Conservation (phyloP, 2,888 invertebrate species). For the Stenurella melanura region DNA sequence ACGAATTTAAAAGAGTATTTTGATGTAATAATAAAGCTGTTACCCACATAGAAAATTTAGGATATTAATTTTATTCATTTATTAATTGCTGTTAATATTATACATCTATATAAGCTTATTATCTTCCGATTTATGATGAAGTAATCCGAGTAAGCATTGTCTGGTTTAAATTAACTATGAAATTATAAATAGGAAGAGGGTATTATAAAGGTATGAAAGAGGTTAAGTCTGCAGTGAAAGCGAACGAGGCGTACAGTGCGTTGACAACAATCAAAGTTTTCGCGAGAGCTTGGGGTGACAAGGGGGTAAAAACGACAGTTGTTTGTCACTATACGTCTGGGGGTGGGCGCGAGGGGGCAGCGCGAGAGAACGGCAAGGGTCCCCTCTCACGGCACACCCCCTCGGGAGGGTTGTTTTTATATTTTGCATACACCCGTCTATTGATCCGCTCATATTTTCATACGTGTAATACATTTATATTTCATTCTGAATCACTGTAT, state of each 20-base stretch:
- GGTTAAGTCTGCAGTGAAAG: conserved; percentile 41
- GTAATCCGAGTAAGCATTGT: conserved; percentile 28
- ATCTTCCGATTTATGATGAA: conserved; percentile 27
- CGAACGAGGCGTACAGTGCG: conserved; percentile 49
- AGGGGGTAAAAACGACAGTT: conserved; percentile 68
- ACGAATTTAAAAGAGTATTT: no score
- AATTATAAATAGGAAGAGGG: conserved; percentile 42
- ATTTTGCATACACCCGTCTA: conserved; percentile 68
- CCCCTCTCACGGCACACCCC: conserved; percentile 52
- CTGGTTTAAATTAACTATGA: conserved; percentile 41
- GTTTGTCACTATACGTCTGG: conserved; percentile 66
- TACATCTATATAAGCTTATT: conserved; percentile 26
- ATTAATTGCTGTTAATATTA: conserved; percentile 28
- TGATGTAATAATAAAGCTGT: no score
- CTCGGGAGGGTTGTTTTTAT: conserved; percentile 68
- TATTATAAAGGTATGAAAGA: conserved; percentile 39
- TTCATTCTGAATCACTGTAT: conserved; percentile 64
- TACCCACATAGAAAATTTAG: no score
- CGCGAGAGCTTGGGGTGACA: conserved; percentile 59
- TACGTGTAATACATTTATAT: conserved; percentile 68
- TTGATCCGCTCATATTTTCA: conserved; percentile 70
- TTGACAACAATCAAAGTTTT: conserved; percentile 66
- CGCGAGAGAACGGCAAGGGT: conserved; percentile 46
- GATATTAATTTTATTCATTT: background rate
- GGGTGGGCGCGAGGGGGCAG: conserved; percentile 55